Evolutionary conservation across 1,140 invertebrate genomes (phyloP), one percentile per base, ranked within the genome.

Genomic region (Bombus difficillimus): DNA sequence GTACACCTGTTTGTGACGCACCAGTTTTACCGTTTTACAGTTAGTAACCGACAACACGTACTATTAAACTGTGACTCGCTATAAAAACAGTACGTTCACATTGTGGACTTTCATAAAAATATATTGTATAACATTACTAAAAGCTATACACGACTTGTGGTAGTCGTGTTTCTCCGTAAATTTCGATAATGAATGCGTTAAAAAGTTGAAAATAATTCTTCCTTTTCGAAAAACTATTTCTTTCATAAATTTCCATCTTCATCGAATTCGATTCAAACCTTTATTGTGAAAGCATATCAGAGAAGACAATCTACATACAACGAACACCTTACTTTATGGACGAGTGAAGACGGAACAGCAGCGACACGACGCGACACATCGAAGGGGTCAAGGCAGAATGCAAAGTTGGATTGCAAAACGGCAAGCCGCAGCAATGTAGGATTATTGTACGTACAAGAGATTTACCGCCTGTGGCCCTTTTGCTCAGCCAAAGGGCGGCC

Each of bases 361-460:
- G 13, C 3, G 53, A 43, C 18, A 41, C 68, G 37, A 2, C 41
- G 15, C 62, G 25, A 32, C 18, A 57, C 9, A 12, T 43, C 71
- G 43, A 43, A 10, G 25, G 57, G 43, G 41, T 59, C 64, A 41
- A 53, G 75, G 59, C 47, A 75, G 87, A 73, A 85, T 83, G 76
- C 84, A 85, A 83, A 88, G 86, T 81, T 64, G 91, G 88, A 88
- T 93, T 93, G 92, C 90, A 93, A 94, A 94, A 93, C 92, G 90
- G 91, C 89, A 92, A 92, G 87, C 86, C 90, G 85, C 83, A 62
- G 86, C 89, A 89, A 91, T 86, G 90, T 90, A 86, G 92, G 93
- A 94, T 94, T 94, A 94, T 93, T 93, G 93, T 94, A 93, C 91
- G 92, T 95, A 93, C 94, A 93, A 93, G 93, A 93, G 93, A 94